Evolutionary conservation across 2,113 vertebrate genomes (phyloP), one percentile per base, ranked within the genome.

Genomic region (Centropus bengalensis): DNA sequence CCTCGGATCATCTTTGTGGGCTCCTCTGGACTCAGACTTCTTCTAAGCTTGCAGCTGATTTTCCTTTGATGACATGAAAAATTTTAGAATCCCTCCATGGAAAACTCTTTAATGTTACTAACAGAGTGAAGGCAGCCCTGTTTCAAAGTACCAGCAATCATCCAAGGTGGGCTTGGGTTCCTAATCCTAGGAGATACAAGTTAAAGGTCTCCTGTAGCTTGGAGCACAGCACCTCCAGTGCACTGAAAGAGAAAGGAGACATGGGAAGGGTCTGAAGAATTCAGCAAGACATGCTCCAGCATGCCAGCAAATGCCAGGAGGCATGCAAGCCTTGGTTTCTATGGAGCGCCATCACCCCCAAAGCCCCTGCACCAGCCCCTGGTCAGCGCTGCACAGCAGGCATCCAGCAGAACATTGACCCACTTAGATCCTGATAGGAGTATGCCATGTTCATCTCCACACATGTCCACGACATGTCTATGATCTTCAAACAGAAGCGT

Each of bases 391-490:
- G 59, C 1, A 5, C 62, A 56, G 45, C 58, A 60, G 69, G 45
- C 27, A 3, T 2, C 2, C 1, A 66, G 33, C 62, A 56, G 66
- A 60, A 60, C 6, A 1, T 14, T 15, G 66, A 33, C 14, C 36
- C 74, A 3, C 70, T 32, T 5, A 12, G 30, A 27, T 47, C 63
- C 32, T 9, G 26, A 3, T 18, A 47, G 1, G 8, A 78, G 86
- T 11, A n/a, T 7, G 3, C 18, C 68, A 33, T 12, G 0, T 9
- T 42, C 70, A 5, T 5, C 27, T 5, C 47, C 82, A 51, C 66
- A 4, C 10, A 2, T 4, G 22, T 10, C 68, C 69, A 33, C 2
- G 3, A 18, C 22, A 5, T 0, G 4, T 22, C 85, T 51, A 12
- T 2, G 32, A 26, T 52, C 82, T 76, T 70, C 59, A 36, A 40